Conservation (phyloP, 2,113 vertebrate species). For the Mesembrinibis cayennensis region DNA sequence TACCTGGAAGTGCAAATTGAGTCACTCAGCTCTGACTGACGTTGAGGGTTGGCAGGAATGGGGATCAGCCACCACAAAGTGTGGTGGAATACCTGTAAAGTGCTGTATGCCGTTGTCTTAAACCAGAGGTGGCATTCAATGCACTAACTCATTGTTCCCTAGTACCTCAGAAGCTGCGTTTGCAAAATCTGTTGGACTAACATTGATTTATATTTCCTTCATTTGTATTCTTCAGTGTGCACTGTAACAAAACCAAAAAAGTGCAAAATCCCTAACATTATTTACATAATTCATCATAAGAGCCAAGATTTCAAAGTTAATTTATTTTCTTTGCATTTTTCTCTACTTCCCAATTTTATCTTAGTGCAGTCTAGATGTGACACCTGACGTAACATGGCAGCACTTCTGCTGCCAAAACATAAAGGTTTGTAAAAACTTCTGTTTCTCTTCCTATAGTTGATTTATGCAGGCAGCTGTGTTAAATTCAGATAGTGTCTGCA, state of each 20-base stretch:
- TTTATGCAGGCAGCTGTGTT: background rate
- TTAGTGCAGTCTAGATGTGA: background rate
- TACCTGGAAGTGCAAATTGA: background rate
- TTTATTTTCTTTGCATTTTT: background rate
- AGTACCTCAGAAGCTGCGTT: background rate
- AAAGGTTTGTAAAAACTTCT: background rate
- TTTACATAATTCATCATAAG: background rate
- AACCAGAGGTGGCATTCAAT: background rate
- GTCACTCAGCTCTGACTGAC: background rate
- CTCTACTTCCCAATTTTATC: background rate
- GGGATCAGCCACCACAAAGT: background rate
- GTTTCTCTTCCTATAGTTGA: background rate
- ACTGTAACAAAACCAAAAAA: background rate
- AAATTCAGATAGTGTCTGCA: background rate
- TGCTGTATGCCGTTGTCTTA: background rate
- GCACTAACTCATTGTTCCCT: background rate
- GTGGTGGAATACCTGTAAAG: background rate
- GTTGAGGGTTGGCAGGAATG: background rate
- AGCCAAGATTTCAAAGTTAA: background rate
- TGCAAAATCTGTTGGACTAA: background rate
- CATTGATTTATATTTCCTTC: background rate
- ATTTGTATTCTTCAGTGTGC: background rate
- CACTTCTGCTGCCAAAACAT: background rate
- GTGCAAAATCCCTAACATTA: background rate
- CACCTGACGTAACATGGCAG: background rate